A percentile compares a stretch with the other conserved stretches of the same genome.
Evolutionary conservation across 2,113 vertebrate species (phyloP).

Genomic region (Trachemys scripta): DNA sequence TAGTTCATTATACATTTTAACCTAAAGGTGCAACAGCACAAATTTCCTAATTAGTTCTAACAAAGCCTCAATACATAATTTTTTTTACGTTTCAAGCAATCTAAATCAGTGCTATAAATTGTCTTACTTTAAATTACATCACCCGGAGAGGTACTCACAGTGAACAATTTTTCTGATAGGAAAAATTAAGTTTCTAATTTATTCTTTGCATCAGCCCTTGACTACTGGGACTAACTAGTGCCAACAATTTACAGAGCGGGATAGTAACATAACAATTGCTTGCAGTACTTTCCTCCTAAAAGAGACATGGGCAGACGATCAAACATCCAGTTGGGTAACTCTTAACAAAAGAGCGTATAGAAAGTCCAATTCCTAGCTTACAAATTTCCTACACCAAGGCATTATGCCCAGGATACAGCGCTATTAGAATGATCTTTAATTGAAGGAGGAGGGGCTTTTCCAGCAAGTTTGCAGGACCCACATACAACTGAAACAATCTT

Average conservation of each 20-base stretch:
- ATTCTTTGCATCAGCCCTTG: not conserved
- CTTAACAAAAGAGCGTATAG: accelerated
- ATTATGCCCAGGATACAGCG: not conserved
- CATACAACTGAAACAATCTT: not conserved
- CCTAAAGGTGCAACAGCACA: no score
- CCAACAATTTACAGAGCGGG: no score
- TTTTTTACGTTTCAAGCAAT: not conserved
- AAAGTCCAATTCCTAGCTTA: not conserved
- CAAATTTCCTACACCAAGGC: not conserved
- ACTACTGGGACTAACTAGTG: accelerated
- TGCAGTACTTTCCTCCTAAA: accelerated
- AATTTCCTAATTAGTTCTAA: no score
- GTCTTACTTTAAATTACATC: not conserved
- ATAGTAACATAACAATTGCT: accelerated
- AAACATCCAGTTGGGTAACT: not conserved
- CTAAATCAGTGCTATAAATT: not conserved
- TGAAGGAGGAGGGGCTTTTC: not conserved
- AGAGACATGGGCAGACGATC: accelerated
- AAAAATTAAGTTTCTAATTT: not conserved
- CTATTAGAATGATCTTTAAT: not conserved
- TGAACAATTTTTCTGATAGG: not conserved
- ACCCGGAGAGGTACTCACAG: not conserved
- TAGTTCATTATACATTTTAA: no score
- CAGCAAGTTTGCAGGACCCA: not conserved
- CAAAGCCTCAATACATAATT: not conserved